Evolutionary conservation across 2,888 invertebrate genomes (phyloP), one percentile per base, ranked within the genome.

Genomic region (Drosophila peninsularis): DNA sequence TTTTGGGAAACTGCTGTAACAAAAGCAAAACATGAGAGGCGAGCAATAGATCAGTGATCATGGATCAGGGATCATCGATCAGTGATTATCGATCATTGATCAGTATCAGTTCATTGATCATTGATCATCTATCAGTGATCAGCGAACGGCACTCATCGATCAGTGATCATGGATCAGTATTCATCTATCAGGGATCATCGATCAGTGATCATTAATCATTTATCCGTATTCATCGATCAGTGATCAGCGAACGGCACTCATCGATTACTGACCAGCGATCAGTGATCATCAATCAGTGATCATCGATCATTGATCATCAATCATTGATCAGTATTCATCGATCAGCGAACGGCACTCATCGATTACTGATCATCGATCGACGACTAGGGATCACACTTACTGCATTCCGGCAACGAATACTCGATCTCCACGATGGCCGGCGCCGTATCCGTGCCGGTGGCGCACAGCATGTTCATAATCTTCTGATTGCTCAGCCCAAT

Each of bases 391-490:
- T 42, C 34, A 9, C 17, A 93, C 94, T 94, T 92, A 96, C 97
- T 95, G 92, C 95, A 95, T 90, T 96, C 95, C 32, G 97, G 97
- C 91, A 97, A 94, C 71, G 96, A 95, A 92, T 97, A 97, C 90
- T 97, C 96, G 75, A 97, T 95, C 93, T 97, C 97, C 85, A 97
- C 93, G n/a, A 95, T 94, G 10, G 97, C 96, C 60, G 95, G 94
- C 68, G 95, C 95, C 73, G 95, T 95, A 66, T 90, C 90, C 0
- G 71, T 44, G n/a, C 90, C 83, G 19, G 96, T 72, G 1, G 75
- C 69, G 90, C 96, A 95, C 78, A 97, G 92, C 77, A 95, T 94
- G 70, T 84, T 92, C 77, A 96, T 94, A 36, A 97, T 96, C 90
- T 97, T 96, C 76, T 96, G 96, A 90, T 96, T 96, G 65, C 95